Percentiles rank a stretch among this genome's conserved stretches.
Evolutionary conservation across 2,797 vertebrate genomes (phyloP).

Genomic region (Lateolabrax maculatus): DNA sequence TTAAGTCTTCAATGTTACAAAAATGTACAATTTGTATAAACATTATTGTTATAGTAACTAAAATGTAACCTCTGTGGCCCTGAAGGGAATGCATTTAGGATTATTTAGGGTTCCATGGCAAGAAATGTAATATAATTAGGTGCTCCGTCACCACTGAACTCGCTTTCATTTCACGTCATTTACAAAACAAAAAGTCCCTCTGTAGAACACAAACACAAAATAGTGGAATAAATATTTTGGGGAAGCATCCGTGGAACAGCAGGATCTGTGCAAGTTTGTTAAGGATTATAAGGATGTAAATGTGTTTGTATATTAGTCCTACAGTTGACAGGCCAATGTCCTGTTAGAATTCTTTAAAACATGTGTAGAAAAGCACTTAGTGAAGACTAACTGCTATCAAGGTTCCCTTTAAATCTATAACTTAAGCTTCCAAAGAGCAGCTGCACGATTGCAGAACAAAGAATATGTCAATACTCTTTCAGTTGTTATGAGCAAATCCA

Average conservation of each 20-base stretch:
- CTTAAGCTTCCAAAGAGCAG: constrained; percentile 59
- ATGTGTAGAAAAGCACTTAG: constrained; percentile 67
- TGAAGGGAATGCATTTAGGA: constrained; percentile 67
- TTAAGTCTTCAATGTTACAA: constrained; percentile 83
- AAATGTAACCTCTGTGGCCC: constrained; percentile 66
- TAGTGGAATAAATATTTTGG: constrained; percentile 59
- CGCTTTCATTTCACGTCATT: constrained; percentile 44
- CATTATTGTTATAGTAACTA: constrained; percentile 65
- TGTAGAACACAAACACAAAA: constrained; percentile 45
- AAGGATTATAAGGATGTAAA: constrained; percentile 17
- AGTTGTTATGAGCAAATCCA: constrained; percentile 76
- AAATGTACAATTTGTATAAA: constrained; percentile 84
- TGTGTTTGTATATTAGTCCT: constrained; percentile 34
- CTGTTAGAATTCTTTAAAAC: constrained; percentile 48
- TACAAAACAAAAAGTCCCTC: constrained; percentile 31
- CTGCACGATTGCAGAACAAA: constrained; percentile 56
- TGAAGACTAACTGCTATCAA: constrained; percentile 64
- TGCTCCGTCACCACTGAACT: constrained; percentile 40
- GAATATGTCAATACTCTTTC: constrained; percentile 75
- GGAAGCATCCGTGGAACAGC: constrained; percentile 21
- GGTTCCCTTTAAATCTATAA: constrained; percentile 64
- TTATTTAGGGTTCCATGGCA: constrained; percentile 57
- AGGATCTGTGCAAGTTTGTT: constrained; percentile 48
- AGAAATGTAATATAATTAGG: constrained; percentile 52
- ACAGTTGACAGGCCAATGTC: constrained; percentile 27